These are phyloP conservation scores for Myotis daubentonii DNA, from an alignment of 2,797 vertebrate species.

Conservation along the genomic window DNA sequence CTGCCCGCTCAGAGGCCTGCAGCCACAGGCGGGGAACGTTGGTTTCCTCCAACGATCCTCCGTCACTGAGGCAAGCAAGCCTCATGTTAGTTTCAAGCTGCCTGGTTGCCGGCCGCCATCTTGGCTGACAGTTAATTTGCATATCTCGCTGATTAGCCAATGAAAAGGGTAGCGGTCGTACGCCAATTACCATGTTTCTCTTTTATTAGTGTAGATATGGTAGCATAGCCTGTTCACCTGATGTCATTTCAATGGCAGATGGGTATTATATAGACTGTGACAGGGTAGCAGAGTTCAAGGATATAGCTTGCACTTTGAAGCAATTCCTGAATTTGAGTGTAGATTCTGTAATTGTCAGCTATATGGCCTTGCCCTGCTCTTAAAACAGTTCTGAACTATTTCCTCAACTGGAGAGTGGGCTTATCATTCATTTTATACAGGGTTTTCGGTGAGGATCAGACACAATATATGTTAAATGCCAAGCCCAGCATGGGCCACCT, in stretches of 20 bases:
- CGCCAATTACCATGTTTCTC: too few relatives aligned
- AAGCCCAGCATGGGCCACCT: not conserved
- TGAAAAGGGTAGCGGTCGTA: too few relatives aligned
- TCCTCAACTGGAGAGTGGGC: not conserved
- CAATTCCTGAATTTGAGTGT: not conserved
- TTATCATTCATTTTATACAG: not conserved
- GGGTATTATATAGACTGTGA: not conserved
- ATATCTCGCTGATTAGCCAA: too few relatives aligned
- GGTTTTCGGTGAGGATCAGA: not conserved
- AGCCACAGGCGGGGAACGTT: too few relatives aligned
- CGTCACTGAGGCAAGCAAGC: too few relatives aligned
- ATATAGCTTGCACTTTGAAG: not conserved
- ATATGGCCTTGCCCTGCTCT: not conserved
- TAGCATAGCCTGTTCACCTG: not conserved
- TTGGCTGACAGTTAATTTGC: too few relatives aligned
- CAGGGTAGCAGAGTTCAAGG: not conserved
- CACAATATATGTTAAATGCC: not conserved
- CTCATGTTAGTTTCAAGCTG: too few relatives aligned
- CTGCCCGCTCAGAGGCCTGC: too few relatives aligned
- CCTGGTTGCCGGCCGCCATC: too few relatives aligned
- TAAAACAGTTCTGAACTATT: not conserved
- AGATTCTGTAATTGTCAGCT: not conserved
- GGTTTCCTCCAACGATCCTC: too few relatives aligned
- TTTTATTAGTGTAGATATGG: too few relatives aligned
- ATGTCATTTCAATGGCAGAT: not conserved